Evolutionary conservation across 2,888 invertebrate species (phyloP).

Genomic region (Lacanobia wlatinum): DNA sequence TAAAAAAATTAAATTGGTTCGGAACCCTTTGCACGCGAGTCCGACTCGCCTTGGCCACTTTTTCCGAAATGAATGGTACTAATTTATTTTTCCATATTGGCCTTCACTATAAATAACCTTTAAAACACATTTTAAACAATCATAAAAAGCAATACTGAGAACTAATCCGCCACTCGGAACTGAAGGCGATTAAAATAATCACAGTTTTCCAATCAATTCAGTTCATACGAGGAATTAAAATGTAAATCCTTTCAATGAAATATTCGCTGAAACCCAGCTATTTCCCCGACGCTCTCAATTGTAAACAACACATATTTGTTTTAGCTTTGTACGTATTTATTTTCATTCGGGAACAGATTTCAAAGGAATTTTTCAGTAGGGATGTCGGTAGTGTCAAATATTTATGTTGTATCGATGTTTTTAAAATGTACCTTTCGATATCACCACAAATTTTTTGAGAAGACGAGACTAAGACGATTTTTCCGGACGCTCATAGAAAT

Average conservation of each 20-base stretch:
- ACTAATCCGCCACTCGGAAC: background rate
- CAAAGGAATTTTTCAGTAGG: slow-evolving; percentile 11
- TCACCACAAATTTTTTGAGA: too few species aligned
- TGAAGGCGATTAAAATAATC: slow-evolving; percentile 20
- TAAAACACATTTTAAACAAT: background rate
- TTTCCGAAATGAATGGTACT: too few species aligned
- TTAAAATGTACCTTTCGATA: background rate
- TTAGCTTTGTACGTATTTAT: slow-evolving; percentile 10
- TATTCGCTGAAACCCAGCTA: slow-evolving; percentile 16
- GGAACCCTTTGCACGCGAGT: too few species aligned
- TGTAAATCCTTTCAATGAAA: slow-evolving; percentile 33
- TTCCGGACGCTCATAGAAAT: too few species aligned
- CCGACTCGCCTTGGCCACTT: too few species aligned
- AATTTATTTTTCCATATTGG: background rate
- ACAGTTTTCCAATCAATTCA: slow-evolving; percentile 31
- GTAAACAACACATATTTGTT: slow-evolving; percentile 20
- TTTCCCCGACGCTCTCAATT: slow-evolving; percentile 25
- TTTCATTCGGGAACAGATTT: slow-evolving; percentile 29
- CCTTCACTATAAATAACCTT: background rate
- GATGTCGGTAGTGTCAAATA: background rate
- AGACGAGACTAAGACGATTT: too few species aligned
- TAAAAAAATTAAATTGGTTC: too few species aligned
- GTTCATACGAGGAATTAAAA: slow-evolving; percentile 38
- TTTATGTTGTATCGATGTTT: too few species aligned
- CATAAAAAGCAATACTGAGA: slow-evolving; percentile 7